Base-by-base conservation (phyloP, 2,888 invertebrate species). In the Schizaphis graminum region DNA sequence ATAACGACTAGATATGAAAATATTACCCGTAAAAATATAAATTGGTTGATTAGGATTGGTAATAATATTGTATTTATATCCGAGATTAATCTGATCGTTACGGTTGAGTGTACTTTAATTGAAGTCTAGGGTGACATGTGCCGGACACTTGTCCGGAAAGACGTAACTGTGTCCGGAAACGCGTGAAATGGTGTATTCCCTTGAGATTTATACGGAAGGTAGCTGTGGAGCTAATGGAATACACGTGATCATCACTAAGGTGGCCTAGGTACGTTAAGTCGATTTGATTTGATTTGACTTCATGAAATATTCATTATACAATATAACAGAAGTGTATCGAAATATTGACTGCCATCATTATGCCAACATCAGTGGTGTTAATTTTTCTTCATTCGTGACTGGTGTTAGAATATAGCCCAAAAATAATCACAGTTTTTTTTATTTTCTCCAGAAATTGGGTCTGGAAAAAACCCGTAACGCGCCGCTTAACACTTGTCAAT, bases 241-340 rank as follows among this genome's bases (percentile, higher is more conserved):
- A 67, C 84, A 28, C 91, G 91, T 16, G 77, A 77, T 28, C 5
- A 47, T 13, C 89, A 41, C 47, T 67, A 49, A 16, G 28, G 67
- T 49, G 21, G 90, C 24, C n/a, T 24, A 41, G 89, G 89, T 61
- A 49, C 13, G 57, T 86, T 87, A 47, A 26, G 61, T 87, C 87
- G 49, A 92, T 92, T 91, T 84, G 91, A 85, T 90, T 93, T 77
- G 77, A 77, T 90, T 94, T 67, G 90, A 86, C 47, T 53, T 90
- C 86, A 90, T 94, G 85, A 86, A 94, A 94, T 94, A 94, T 94
- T 94, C 90, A 86, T 93, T 44, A 47, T 47, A 61, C 56, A 47
- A 61, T 47, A 77, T 77, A 47, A 49, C 41, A 35, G 91, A 53
- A 84, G 11, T n/a, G 90, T 49, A 24, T 90, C 90, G 7, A 49